A percentile compares a stretch with the other conserved stretches of the same genome.
Evolutionary conservation across 2,888 invertebrate genomes (phyloP).

Genomic region (Pristionchus entomophagus): DNA sequence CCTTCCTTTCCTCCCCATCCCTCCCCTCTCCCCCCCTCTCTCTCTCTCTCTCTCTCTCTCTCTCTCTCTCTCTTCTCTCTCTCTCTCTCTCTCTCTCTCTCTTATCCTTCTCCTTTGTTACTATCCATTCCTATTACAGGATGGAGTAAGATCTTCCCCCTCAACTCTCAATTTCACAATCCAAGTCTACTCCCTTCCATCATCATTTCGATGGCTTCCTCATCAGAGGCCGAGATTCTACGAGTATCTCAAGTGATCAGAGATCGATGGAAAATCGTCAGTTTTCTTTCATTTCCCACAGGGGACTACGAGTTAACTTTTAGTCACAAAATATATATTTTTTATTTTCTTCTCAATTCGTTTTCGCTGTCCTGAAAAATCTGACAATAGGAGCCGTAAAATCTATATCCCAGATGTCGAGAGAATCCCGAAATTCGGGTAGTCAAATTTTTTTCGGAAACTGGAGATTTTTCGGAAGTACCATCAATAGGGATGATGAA

Average conservation of each 20-base stretch:
- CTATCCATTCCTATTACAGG: constrained; percentile 5
- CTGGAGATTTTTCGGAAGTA: constrained; percentile 7
- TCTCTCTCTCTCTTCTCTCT: constrained; percentile 5
- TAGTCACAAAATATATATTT: background rate
- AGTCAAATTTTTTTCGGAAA: constrained; percentile 9
- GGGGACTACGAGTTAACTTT: background rate
- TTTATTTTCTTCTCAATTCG: background rate
- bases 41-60: too few relatives aligned
- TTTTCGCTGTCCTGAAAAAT: background rate
- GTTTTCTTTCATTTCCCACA: constrained; percentile 70
- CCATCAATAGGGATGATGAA: constrained; percentile 8
- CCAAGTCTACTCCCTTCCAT: background rate
- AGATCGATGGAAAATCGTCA: constrained; percentile 97
- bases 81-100: too few relatives aligned
- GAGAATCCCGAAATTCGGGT: background rate
- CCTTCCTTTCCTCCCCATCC: background rate
- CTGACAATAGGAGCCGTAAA: background rate
- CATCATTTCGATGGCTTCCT: constrained; percentile 72
- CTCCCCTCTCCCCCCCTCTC: background rate
- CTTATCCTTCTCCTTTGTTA: too few relatives aligned
- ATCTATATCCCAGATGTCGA: background rate
- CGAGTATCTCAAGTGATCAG: constrained; percentile 75
- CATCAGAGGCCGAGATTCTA: constrained; percentile 76
- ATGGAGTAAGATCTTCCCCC: constrained; percentile 23
- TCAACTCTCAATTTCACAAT: background rate